Conservation (phyloP, 2,797 vertebrate species). For the Coranthus polyacanthus region DNA sequence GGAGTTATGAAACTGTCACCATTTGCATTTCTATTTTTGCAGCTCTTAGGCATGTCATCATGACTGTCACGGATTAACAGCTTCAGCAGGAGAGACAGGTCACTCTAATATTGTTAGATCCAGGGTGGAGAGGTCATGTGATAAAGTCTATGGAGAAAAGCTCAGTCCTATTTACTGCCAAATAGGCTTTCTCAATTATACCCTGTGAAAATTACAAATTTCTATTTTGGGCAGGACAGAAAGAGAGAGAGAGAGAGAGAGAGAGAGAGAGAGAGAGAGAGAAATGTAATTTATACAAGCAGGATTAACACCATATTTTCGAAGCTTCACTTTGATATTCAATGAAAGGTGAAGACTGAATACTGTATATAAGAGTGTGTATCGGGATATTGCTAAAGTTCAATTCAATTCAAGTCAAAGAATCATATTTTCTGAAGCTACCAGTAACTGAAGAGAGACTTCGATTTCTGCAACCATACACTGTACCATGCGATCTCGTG, state of each 20-base stretch:
- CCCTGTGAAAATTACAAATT: slow-evolving; percentile 6
- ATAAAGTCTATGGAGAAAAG: slow-evolving; percentile 18
- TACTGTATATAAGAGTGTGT: no score
- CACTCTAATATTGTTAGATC: slow-evolving; percentile 33
- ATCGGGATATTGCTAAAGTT: no score
- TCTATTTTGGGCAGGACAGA: slow-evolving; percentile 31
- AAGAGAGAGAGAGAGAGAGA: no score
- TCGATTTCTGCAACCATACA: no score
- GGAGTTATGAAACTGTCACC: slow-evolving; percentile 57
- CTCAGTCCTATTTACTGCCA: slow-evolving; percentile 19
- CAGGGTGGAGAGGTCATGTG: slow-evolving; percentile 20
- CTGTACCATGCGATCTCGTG: no score
- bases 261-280: not conserved
- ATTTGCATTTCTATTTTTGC: slow-evolving; percentile 72
- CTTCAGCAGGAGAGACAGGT: slow-evolving; percentile 39
- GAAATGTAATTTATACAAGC: slow-evolving; percentile 16
- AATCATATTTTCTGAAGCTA: no score
- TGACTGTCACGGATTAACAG: slow-evolving; percentile 46
- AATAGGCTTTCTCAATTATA: slow-evolving; percentile 25
- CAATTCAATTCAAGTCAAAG: no score
- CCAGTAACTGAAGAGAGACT: not conserved
- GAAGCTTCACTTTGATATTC: not conserved
- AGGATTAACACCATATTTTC: slow-evolving; percentile 24
- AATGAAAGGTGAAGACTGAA: not conserved
- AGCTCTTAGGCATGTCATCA: slow-evolving; percentile 28